Base-by-base conservation (phyloP, 2,113 vertebrate species). In the Tetrao urogallus region DNA sequence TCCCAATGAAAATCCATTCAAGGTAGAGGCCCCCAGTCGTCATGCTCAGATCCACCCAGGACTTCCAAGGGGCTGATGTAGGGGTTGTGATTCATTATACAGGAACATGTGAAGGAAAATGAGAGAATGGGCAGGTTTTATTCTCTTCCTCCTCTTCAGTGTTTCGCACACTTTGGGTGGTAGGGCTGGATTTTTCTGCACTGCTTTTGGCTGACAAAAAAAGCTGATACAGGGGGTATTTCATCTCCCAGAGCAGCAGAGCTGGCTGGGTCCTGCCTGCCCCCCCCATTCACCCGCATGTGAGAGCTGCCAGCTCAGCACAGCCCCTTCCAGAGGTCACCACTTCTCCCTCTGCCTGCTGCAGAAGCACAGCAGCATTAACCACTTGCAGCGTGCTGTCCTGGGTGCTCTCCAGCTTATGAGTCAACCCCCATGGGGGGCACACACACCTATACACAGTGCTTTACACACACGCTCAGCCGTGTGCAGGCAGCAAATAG, bases 151-250 rank as follows among this genome's bases (percentile, higher is more conserved):
- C 61, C 47, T 13, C 6, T 75, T 86, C 42, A 1, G 8, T 66
- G 42, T 81, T 93, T 90, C 64, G 11, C 69, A 38, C 79, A 69
- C 76, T 76, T 70, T 71, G 81, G 2, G 24, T 89, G 30, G 19
- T 52, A 60, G 47, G 42, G 60, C 64, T 83, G 40, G 56, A 11
- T 88, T 86, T 82, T 75, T 87, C 56, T 61, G 58, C 30, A 5
- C 32, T 4, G 3, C 80, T 89, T 90, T 71, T 4, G 58, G 94
- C 82, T 88, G 94, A 93, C 94, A 70, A 77, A 86, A 96, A 92
- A 75, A 97, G 95, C 94, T 38, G 92, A 97, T 95, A 88, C 30
- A 34, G 19, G 91, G 79, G 88, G 93, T 96, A 93, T 97, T 72
- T 93, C 73, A 60, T 97, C 97, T 97, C 98, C 88, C 13, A 6